Base-by-base conservation (phyloP, 2,797 vertebrate species). In the Sebastes oblongus region DNA sequence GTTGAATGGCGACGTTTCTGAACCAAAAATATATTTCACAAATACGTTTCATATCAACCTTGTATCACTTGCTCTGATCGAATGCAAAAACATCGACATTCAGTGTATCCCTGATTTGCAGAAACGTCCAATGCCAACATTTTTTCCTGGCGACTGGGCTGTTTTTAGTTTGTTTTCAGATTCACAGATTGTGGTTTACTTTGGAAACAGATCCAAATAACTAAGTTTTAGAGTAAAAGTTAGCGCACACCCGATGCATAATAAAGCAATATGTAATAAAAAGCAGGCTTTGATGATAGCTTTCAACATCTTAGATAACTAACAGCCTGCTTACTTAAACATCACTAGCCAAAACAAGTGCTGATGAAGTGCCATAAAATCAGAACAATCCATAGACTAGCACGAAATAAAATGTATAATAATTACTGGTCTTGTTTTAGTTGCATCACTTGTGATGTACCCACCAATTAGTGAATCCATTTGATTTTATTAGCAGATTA, bases 401-500 rank as follows among this genome's bases (percentile, higher is more conserved):
- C 50, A 52, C 32, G 5, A 60, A 66, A 50, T 42, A 30, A 24
- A 70, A 39, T 14, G 1, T 11, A 6, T 5, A 8, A 29, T 5
- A 58, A 42, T 70, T 39, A 61, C 8, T 54, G 14, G 29, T 50
- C 58, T 62, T 56, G 68, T 72, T 84, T 80, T 22, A 32, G 58
- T 22, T 46, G 29, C 69, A 59, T 74, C 73, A n/a, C 55, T 59
- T 8, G 71, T 46, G 62, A 66, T 13, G 55, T 69, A 54, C 27
- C 34, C 10, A 9, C 36, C 72, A 75, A 82, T 86, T 77, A 87
- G 70, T 20, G n/a, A 75, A 79, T 73, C 78, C 73, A 75, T 89
- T 84, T 62, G 78, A 70, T 55, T 88, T 78, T 78, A 84, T 85
- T 69, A 77, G 77, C 4, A 73, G 64, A 81, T 81, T 88, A 73